Evolutionary conservation across 1,140 invertebrate species (phyloP).

Genomic region (Solenopsis fugax): DNA sequence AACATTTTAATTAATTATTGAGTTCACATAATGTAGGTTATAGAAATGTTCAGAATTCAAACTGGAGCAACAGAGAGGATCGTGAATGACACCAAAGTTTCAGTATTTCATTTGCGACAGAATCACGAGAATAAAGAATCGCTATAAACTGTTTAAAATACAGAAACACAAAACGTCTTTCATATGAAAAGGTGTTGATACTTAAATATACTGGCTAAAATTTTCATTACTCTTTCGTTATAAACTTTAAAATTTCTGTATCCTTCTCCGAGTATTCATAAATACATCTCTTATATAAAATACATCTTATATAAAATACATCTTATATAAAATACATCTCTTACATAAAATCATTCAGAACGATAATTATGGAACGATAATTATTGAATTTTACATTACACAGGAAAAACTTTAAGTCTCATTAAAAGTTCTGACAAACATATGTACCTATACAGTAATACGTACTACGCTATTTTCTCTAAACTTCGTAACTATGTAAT

Average conservation of each 20-base stretch:
- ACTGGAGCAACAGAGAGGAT: not conserved
- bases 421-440: not conserved
- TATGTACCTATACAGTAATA: not conserved
- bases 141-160: conserved; percentile 31
- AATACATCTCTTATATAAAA: not conserved
- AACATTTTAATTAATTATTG: not conserved
- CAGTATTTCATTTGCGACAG: conserved; percentile 4
- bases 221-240: conserved; percentile 3
- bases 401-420: not conserved
- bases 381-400: not conserved
- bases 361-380: no score
- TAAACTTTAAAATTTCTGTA: not conserved
- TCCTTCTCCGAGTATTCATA: no score
- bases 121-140: not conserved
- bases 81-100: not conserved
- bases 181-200: not conserved
- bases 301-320: not conserved
- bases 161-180: not conserved
- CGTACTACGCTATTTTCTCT: not conserved
- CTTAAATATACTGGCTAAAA: not conserved
- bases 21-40: not conserved
- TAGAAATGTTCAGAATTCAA: conserved; percentile 28
- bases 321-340: not conserved
- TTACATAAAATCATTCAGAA: not conserved
- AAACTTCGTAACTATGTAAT: not conserved